Conservation (phyloP, 2,797 vertebrate species). For the Zonotrichia albicollis region DNA sequence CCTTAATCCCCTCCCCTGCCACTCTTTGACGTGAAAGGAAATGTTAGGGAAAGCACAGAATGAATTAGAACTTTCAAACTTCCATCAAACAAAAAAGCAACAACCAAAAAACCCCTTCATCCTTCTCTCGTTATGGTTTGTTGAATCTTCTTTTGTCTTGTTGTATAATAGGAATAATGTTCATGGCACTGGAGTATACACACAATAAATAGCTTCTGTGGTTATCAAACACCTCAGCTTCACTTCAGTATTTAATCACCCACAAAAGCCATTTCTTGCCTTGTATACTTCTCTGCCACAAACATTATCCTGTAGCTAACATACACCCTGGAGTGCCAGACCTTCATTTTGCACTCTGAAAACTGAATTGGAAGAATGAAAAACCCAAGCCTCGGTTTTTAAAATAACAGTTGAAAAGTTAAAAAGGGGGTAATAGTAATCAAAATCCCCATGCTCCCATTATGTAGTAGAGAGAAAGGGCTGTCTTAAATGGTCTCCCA, state of each 20-base stretch:
- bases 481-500: not conserved
- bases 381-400: not conserved
- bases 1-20: not conserved
- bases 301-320: conserved; percentile 73
- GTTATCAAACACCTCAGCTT: conserved; percentile 80
- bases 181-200: conserved; percentile 81
- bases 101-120: conserved; percentile 37
- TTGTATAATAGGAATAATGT: conserved; percentile 81
- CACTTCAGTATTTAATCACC: conserved; percentile 81
- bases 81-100: conserved; percentile 38
- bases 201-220: conserved; percentile 76
- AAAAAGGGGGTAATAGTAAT: conserved; percentile 13
- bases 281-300: conserved; percentile 74
- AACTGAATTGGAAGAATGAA: conserved; percentile 36
- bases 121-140: conserved; percentile 71
- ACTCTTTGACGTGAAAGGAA: not conserved
- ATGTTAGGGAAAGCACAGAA: conserved; percentile 32
- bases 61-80: conserved; percentile 64
- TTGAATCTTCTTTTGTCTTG: conserved; percentile 76
- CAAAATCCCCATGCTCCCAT: not conserved
- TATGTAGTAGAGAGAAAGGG: not conserved
- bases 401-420: conserved; percentile 52
- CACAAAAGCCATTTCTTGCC: conserved; percentile 79
- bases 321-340: conserved; percentile 63
- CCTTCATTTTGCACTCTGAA: conserved; percentile 52